These are phyloP conservation scores for Orius laevigatus DNA, from an alignment of 1,140 invertebrate species.

Conservation along the genomic window DNA sequence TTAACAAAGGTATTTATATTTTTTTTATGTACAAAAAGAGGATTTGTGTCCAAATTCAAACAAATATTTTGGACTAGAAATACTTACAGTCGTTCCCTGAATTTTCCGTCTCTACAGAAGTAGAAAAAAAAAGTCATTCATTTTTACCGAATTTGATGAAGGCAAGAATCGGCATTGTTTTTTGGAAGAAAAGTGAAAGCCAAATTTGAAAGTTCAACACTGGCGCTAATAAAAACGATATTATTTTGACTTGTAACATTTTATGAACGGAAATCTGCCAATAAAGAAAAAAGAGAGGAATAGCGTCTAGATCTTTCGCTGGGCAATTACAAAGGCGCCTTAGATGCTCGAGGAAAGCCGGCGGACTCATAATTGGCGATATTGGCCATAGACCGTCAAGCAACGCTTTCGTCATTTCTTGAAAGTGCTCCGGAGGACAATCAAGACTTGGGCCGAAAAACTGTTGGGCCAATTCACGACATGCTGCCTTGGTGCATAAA, in stretches of 20 bases:
- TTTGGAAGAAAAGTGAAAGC: slow-evolving; percentile 24
- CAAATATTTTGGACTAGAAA: no score
- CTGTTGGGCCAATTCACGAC: slow-evolving; percentile 26
- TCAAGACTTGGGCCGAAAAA: slow-evolving; percentile 28
- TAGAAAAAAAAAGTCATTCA: no score
- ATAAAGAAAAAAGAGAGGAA: slow-evolving; percentile 28
- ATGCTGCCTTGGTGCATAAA: slow-evolving; percentile 29
- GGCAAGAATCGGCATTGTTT: slow-evolving; percentile 1
- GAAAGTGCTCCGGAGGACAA: slow-evolving; percentile 32
- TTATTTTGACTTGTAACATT: slow-evolving; percentile 24
- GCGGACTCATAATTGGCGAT: slow-evolving; percentile 27
- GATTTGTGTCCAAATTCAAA: no score
- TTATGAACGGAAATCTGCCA: slow-evolving; percentile 29
- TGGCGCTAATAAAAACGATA: slow-evolving; percentile 26
- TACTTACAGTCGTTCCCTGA: no score
- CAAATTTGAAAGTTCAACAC: slow-evolving; percentile 30
- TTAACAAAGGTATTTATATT: no score
- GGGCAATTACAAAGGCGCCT: slow-evolving; percentile 16
- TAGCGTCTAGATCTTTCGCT: slow-evolving; percentile 12
- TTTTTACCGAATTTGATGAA: background rate
- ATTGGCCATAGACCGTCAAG: slow-evolving; percentile 31
- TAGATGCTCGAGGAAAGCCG: slow-evolving; percentile 29
- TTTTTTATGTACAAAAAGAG: no score
- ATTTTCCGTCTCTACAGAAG: no score
- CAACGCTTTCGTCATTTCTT: slow-evolving; percentile 29